Conservation (phyloP, 2,888 invertebrate genomes). For the Carabus problematicus region DNA sequence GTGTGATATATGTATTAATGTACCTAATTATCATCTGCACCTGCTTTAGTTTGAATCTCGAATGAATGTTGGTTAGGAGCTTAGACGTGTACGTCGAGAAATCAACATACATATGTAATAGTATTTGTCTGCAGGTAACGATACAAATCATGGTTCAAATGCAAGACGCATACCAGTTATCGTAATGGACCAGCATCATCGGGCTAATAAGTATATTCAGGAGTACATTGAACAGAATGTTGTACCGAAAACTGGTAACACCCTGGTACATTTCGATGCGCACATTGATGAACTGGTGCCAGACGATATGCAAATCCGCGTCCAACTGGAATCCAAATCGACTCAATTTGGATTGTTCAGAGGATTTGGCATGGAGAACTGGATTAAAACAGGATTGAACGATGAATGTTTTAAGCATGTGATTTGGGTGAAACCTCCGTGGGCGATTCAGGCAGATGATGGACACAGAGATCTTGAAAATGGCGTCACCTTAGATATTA, state of each 20-base stretch:
- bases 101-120: neutral
- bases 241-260: slow-evolving; percentile 76
- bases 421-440: slow-evolving; percentile 89
- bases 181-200: slow-evolving; percentile 33
- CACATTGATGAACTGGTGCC: slow-evolving; percentile 92
- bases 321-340: slow-evolving; percentile 47
- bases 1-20: neutral
- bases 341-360: neutral
- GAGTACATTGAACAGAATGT: slow-evolving; percentile 11
- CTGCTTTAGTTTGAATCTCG: slow-evolving; percentile 10
- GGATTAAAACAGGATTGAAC: slow-evolving; percentile 88
- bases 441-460: slow-evolving; percentile 83
- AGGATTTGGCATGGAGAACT: slow-evolving; percentile 87
- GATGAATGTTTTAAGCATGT: slow-evolving; percentile 77
- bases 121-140: slow-evolving; percentile 14
- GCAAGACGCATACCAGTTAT: slow-evolving; percentile 17
- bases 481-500: slow-evolving; percentile 66
- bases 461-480: slow-evolving; percentile 73
- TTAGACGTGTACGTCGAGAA: neutral
- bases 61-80: slow-evolving; percentile 13
- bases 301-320: slow-evolving; percentile 74
- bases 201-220: slow-evolving; percentile 23
- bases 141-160: neutral
- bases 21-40: slow-evolving; percentile 14
- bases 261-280: slow-evolving; percentile 87